Conservation (phyloP, 2,797 vertebrate species). For the Tarsius wallacei region DNA sequence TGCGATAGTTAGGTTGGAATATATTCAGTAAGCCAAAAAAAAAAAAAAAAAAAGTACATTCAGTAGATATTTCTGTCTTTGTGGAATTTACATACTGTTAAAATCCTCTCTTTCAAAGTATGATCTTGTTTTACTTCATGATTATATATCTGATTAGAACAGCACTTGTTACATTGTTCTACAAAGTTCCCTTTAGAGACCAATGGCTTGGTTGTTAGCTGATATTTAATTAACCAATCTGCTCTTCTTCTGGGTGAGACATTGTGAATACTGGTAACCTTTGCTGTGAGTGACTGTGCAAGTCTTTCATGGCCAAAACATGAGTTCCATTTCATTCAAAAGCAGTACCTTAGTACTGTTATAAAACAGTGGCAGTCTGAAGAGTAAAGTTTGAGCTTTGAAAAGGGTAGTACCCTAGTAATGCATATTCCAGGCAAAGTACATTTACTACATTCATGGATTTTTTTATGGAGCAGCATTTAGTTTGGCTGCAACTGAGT, state of each 20-base stretch:
- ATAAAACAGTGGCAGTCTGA: constrained; percentile 6
- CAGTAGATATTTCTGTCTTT: background rate
- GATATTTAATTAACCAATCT: constrained; percentile 34
- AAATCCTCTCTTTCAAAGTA: constrained; percentile 53
- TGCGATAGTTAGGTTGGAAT: constrained; percentile 50
- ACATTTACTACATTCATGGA: background rate
- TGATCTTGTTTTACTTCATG: constrained; percentile 60
- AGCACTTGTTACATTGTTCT: constrained; percentile 34
- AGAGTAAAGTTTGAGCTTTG: constrained; percentile 12
- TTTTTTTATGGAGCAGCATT: background rate
- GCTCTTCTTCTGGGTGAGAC: background rate
- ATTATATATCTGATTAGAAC: constrained; percentile 16
- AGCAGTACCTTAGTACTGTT: constrained; percentile 15
- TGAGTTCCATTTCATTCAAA: constrained; percentile 13
- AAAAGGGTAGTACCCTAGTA: background rate
- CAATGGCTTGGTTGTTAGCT: background rate
- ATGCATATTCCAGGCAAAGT: background rate
- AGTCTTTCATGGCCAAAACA: constrained; percentile 10
- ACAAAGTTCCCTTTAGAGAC: constrained; percentile 23
- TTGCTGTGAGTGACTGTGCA: background rate
- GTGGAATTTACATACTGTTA: constrained; percentile 43
- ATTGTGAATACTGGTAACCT: background rate
- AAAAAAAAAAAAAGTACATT: background rate
- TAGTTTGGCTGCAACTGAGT: constrained; percentile 35
- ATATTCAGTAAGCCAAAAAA: background rate